A percentile compares a stretch with the other conserved stretches of the same genome.
Evolutionary conservation across 2,113 vertebrate species (phyloP).

Genomic region (Pomatostomus ruficeps): DNA sequence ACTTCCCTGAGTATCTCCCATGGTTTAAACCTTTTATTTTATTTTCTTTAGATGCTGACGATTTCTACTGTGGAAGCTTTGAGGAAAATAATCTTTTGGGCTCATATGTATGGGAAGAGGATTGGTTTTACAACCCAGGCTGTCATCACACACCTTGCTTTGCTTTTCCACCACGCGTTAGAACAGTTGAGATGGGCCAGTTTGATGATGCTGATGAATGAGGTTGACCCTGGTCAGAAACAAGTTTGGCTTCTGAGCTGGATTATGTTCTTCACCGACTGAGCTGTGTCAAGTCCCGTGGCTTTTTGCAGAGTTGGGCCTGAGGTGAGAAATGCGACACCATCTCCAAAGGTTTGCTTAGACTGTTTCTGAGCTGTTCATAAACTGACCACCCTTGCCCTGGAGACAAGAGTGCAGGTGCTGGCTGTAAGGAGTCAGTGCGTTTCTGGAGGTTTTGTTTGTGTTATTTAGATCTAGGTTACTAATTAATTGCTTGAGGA

Average conservation of each 20-base stretch:
- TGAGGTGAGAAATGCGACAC: background rate
- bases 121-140: constrained; percentile 68
- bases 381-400: background rate
- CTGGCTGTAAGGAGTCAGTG: background rate
- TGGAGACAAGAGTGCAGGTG: background rate
- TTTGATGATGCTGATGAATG: constrained; percentile 78
- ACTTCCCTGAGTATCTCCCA: background rate
- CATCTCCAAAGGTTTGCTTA: background rate
- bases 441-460: background rate
- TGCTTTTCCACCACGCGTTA: constrained; percentile 43
- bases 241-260: background rate
- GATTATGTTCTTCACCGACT: background rate
- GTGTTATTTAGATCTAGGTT: background rate
- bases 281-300: background rate
- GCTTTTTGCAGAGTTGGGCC: background rate
- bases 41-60: constrained; percentile 64
- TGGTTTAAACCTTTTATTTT: constrained; percentile 33
- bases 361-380: background rate
- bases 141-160: constrained; percentile 65
- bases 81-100: constrained; percentile 58
- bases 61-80: constrained; percentile 65
- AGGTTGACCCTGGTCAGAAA: constrained; percentile 21
- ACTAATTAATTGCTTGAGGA: background rate
- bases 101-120: constrained; percentile 48
- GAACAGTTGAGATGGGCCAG: constrained; percentile 66